These are phyloP conservation scores for Hylaea fasciaria DNA, from an alignment of 2,888 invertebrate species.

Conservation along the genomic window DNA sequence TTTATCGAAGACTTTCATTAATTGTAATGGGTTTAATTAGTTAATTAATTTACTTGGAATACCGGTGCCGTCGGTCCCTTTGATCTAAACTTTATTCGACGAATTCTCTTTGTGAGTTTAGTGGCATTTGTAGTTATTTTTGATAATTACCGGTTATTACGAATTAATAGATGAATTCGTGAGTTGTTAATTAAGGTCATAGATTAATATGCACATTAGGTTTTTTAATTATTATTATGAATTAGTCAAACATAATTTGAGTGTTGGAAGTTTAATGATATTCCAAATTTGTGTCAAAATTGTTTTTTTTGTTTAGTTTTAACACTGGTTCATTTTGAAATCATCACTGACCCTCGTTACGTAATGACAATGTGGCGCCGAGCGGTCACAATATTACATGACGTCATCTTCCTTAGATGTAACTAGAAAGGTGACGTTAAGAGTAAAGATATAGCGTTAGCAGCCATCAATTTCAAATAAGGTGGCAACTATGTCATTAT, in stretches of 20 bases:
- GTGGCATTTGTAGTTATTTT: constrained; percentile 38
- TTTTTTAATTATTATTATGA: constrained; percentile 15
- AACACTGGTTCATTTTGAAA: not conserved
- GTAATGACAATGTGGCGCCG: too few species aligned
- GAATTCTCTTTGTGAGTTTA: constrained; percentile 42
- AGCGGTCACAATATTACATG: too few species aligned
- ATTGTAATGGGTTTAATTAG: constrained; percentile 57
- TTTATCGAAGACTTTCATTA: constrained; percentile 62
- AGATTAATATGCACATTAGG: constrained; percentile 26
- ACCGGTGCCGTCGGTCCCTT: constrained; percentile 40
- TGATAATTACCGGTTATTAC: constrained; percentile 38
- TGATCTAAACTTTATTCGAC: constrained; percentile 41
- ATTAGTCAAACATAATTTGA: not conserved
- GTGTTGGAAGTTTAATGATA: constrained; percentile 1
- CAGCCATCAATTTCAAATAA: too few species aligned
- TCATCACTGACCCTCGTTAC: too few species aligned
- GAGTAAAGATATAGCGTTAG: too few species aligned
- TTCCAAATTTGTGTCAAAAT: too few species aligned
- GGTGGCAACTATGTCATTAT: too few species aligned
- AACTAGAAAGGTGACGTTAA: too few species aligned
- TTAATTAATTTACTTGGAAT: constrained; percentile 45
- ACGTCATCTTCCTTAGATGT: too few species aligned
- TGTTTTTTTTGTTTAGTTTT: too few species aligned
- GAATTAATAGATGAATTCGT: constrained; percentile 31
- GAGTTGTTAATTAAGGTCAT: constrained; percentile 32